Base-by-base conservation (phyloP, 1,140 invertebrate genomes). In the Limonius californicus region DNA sequence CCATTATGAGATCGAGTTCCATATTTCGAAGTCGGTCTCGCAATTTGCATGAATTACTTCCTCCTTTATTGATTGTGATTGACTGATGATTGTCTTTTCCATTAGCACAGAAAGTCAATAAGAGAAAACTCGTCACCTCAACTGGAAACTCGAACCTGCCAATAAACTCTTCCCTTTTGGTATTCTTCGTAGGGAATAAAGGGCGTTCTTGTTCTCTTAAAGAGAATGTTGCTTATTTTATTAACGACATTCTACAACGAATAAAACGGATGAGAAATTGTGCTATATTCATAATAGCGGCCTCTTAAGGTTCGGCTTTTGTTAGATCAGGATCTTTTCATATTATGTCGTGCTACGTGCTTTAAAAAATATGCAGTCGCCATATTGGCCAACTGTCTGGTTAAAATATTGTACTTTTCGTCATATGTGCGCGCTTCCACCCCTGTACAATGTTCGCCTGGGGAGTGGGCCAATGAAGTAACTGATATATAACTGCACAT, bases 61-160 rank as follows among this genome's bases (percentile, higher is more conserved):
- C n/a, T 39, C 11, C 35, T 39, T 9, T 39, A 39, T 39, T 39
- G n/a, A 39, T 39, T 39, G n/a, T 14, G 35, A 39, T 39, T 39
- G 35, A 39, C 35, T 39, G 35, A 39, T 39, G n/a, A 39, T 39
- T 39, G 35, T 39, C n/a, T 39, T 39, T 39, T 39, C 35, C 35
- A 39, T 39, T 39, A 39, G 35, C 35, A 12, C 35, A 14, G 35
- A 39, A 39, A 39, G 35, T 39, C 35, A 39, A 39, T 39, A 39
- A 9, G 23, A 39, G n/a, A 39, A 14, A 39, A 14, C 8, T 39
- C 35, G 35, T 39, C 35, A 39, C n/a, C n/a, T 39, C 35, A 39
- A 39, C 35, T 39, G 35, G 35, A 39, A 39, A 39, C n/a, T 2
- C 11, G n/a, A 39, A 12, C n/a, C 35, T 39, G 35, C 35, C 35